Conservation (phyloP, 2,797 vertebrate species). For the Pteropus rufus region DNA sequence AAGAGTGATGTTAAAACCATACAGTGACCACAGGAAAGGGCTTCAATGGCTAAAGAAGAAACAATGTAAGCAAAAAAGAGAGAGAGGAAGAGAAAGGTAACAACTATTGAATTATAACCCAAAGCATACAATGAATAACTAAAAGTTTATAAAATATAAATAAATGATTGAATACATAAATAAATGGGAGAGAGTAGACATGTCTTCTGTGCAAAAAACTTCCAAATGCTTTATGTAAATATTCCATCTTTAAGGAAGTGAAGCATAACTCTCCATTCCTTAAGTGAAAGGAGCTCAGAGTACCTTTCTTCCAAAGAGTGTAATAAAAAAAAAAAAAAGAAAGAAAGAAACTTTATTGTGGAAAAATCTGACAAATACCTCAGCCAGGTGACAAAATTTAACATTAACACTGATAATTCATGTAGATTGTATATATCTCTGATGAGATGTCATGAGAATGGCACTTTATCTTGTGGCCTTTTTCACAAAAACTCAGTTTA, state of each 20-base stretch:
- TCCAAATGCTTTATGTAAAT: neutral
- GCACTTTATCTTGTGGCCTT: neutral
- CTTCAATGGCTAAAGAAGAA: neutral
- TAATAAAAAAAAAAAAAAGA: neutral
- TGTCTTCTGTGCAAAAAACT: neutral
- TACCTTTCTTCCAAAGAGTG: neutral
- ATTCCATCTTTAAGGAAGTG: neutral
- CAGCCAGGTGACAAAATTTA: neutral
- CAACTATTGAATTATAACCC: neutral
- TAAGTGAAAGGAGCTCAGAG: neutral
- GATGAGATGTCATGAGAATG: neutral
- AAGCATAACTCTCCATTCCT: neutral
- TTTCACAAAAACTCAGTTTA: neutral
- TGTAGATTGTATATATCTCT: no score
- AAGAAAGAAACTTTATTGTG: neutral
- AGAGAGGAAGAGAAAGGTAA: neutral
- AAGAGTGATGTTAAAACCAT: neutral
- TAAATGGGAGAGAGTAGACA: neutral
- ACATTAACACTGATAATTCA: neutral
- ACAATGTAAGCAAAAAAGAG: neutral
- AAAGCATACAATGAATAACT: neutral
- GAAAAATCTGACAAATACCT: neutral
- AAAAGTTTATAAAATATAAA: neutral
- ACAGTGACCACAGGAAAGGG: neutral
- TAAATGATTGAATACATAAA: neutral